Evolutionary conservation across 2,888 invertebrate genomes (phyloP), one percentile per base, ranked within the genome.

Genomic region (Portevinia maculata): DNA sequence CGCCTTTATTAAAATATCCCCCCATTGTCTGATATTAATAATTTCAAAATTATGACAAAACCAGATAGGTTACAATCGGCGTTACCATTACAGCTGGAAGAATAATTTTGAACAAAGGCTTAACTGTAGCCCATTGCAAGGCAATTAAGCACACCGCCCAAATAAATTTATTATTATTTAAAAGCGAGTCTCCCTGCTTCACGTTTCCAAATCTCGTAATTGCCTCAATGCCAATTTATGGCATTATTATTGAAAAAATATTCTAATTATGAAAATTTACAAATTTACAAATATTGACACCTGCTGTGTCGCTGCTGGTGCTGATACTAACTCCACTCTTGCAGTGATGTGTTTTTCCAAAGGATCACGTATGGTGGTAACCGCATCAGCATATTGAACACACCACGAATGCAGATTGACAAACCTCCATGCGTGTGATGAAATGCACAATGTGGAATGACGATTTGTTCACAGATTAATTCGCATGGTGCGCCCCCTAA

Each of bases 231-330:
- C 53, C 64, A 76, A 70, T 70, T 71, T 81, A 70, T 70, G 44
- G 15, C 64, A 55, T 70, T 76, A 81, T 70, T 81, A 70, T 65
- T 76, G 71, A 83, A 83, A 83, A 67, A 76, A 76, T 65, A 71
- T 76, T 76, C 76, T 65, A 83, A 83, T 76, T 67, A 83, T 76
- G 65, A 65, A 75, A 64, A 75, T 62, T 62, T 52, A 74, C 55
- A 79, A 67, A 74, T 53, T 60, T 48, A 62, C 64, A 65, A 75
- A 59, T 44, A 67, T 55, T 55, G 70, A 71, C 81, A 83, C 76
- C 76, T 76, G 76, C 44, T 67, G 21, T 59, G n/a, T n/a, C 9
- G 17, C 21, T 32, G 37, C 17, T 44, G 1, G 34, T 34, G 1
- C 17, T 28, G n/a, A n/a, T n/a, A n/a, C n/a, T n/a, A n/a, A 6